These are phyloP conservation scores for Drosophila setosimentum DNA, from an alignment of 2,888 invertebrate species.

Conservation along the genomic window DNA sequence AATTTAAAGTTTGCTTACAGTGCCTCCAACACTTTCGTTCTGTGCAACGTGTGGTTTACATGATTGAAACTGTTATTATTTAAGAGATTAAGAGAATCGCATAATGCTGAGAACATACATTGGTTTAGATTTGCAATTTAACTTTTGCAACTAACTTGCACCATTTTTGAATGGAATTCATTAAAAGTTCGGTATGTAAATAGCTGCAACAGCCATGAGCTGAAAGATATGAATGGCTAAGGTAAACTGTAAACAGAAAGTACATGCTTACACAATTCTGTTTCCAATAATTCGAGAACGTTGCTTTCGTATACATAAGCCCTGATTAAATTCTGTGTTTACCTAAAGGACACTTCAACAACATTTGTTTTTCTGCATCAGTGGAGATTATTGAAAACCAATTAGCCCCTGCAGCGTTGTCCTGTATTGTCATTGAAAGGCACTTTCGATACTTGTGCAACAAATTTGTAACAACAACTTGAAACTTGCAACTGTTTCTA, in stretches of 20 bases:
- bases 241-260: neutral
- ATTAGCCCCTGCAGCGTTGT: conserved; percentile 25
- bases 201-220: neutral
- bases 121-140: conserved; percentile 8
- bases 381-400: conserved; percentile 9
- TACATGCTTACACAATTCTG: neutral
- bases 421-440: conserved; percentile 23
- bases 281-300: no score
- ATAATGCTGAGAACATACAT: conserved; percentile 11
- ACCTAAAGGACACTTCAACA: neutral
- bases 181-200: conserved; percentile 12
- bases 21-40: neutral
- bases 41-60: neutral
- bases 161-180: neutral
- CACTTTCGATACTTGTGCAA: conserved; percentile 32
- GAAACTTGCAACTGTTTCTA: conserved; percentile 55
- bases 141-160: conserved; percentile 11
- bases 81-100: neutral
- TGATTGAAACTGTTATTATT: conserved; percentile 3
- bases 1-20: neutral
- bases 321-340: neutral
- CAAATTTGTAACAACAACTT: conserved; percentile 42
- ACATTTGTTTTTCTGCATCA: conserved; percentile 2
- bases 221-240: neutral
- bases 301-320: neutral